A percentile compares a stretch with the other conserved stretches of the same genome.
phyloP scores from a whole-genome alignment of 2,888 invertebrate genomes.

The Drosophila infuscata region DNA sequence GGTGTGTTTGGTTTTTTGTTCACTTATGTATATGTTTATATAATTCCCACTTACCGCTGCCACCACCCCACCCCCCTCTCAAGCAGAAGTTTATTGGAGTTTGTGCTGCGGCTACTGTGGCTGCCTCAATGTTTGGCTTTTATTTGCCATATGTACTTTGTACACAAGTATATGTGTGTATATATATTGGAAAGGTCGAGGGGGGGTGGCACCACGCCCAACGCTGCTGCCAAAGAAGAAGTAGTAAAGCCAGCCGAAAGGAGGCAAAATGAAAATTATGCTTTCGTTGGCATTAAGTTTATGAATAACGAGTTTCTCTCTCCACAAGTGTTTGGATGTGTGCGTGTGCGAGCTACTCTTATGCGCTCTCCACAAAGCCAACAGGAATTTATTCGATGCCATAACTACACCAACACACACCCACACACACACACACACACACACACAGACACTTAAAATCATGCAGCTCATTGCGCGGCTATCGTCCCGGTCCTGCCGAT shows the following conservation, averaged over 20 bases:
- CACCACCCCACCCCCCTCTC: conserved; percentile 9
- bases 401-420: conserved; percentile 57
- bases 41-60: conserved; percentile 72
- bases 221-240: conserved; percentile 29
- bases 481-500: conserved; percentile 58
- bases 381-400: conserved; percentile 68
- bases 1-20: conserved; percentile 35
- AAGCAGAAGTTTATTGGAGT: conserved; percentile 66
- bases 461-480: conserved; percentile 20
- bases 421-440: conserved; percentile 11
- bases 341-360: conserved; percentile 29
- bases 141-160: conserved; percentile 60
- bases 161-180: conserved; percentile 1
- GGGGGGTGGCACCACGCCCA: neutral
- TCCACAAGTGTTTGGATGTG: conserved; percentile 24
- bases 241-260: conserved; percentile 61
- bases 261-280: conserved; percentile 75
- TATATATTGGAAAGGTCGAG: conserved; percentile 1
- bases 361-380: conserved; percentile 62
- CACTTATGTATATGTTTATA: conserved; percentile 63
- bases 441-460: neutral
- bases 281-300: conserved; percentile 78
- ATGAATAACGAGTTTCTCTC: conserved; percentile 72
- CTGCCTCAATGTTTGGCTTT: conserved; percentile 67
- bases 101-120: conserved; percentile 24